These are phyloP conservation scores for Ptyas mucosa DNA, from an alignment of 2,113 vertebrate species.

Conservation along the genomic window DNA sequence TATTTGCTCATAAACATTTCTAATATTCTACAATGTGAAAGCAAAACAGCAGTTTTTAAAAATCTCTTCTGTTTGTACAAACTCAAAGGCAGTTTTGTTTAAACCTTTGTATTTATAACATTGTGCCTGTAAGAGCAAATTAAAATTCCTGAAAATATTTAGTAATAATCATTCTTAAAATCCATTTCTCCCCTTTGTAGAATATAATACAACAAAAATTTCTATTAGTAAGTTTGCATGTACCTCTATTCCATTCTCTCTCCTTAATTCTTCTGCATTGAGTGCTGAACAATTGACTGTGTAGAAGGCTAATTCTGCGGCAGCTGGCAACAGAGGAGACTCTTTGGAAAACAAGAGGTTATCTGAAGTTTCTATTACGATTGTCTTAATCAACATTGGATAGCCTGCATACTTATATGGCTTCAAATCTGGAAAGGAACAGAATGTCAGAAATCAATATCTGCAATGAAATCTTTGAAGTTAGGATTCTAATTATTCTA, in stretches of 20 bases:
- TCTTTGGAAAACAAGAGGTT: conserved; percentile 91
- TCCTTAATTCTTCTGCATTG: conserved; percentile 92
- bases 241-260: conserved; percentile 95
- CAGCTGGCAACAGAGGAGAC: conserved; percentile 88
- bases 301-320: conserved; percentile 90
- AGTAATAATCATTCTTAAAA: neutral
- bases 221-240: neutral
- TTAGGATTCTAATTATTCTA: neutral
- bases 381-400: conserved; percentile 97
- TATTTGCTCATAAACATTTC: neutral
- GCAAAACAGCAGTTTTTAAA: neutral
- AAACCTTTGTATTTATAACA: neutral
- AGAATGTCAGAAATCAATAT: neutral
- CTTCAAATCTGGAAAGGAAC: conserved; percentile 83
- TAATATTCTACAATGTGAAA: neutral
- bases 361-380: conserved; percentile 94
- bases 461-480: neutral
- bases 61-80: neutral
- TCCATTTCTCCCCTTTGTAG: neutral
- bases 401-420: conserved; percentile 98
- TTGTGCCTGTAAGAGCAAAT: neutral
- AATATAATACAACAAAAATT: neutral
- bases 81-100: neutral
- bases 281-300: conserved; percentile 97
- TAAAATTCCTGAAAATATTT: neutral